Evolutionary conservation across 2,113 vertebrate genomes (phyloP).

Genomic region (Zosterops japonicus): DNA sequence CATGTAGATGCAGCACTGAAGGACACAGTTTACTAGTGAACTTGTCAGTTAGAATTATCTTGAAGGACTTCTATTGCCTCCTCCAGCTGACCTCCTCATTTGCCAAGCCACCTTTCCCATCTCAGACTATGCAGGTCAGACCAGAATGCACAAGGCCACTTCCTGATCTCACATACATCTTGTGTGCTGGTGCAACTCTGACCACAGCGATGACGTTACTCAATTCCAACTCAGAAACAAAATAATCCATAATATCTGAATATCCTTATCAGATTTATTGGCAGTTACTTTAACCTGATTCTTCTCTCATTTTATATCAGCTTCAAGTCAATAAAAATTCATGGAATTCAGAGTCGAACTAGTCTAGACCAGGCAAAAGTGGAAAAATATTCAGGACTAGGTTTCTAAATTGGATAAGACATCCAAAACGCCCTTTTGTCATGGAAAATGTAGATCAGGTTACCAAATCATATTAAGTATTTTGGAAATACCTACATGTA

Average conservation of each 20-base stretch:
- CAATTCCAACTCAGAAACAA: not conserved
- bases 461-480: slow-evolving; percentile 31
- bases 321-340: not conserved
- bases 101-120: not conserved
- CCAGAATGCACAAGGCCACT: not conserved
- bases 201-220: not conserved
- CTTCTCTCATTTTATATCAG: not conserved
- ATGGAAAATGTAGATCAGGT: not conserved
- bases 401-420: slow-evolving; percentile 17
- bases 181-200: not conserved
- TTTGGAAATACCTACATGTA: not conserved
- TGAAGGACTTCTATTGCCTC: not conserved
- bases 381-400: slow-evolving; percentile 5
- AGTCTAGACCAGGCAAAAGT: not conserved
- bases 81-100: not conserved
- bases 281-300: not conserved
- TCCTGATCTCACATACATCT: rapidly evolving
- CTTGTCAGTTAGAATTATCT: not conserved
- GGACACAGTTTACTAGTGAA: not conserved
- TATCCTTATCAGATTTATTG: not conserved
- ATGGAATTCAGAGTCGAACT: not conserved
- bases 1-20: not conserved
- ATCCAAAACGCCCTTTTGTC: not conserved
- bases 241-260: not conserved
- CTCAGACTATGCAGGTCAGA: not conserved